A percentile compares a stretch with the other conserved stretches of the same genome.
Evolutionary conservation across 2,888 invertebrate genomes (phyloP).

Genomic region (Epsilonema sp.): DNA sequence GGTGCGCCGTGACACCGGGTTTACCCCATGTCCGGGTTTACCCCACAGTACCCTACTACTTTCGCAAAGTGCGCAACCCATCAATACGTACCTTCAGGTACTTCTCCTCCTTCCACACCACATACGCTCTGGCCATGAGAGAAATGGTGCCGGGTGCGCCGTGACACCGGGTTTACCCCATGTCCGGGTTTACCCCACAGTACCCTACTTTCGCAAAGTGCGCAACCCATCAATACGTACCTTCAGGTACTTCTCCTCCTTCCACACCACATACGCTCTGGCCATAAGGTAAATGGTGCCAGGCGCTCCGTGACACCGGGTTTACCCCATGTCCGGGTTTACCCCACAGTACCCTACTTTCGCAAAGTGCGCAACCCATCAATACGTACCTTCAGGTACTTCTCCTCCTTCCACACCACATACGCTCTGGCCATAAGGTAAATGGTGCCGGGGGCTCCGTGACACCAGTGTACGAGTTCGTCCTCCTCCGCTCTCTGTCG

Average conservation of each 20-base stretch:
- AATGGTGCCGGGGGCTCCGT: constrained; percentile 53
- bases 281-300: constrained; percentile 55
- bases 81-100: constrained; percentile 45
- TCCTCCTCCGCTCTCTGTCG: constrained; percentile 39
- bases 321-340: no score
- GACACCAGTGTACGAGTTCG: constrained; percentile 70
- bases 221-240: no score
- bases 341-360: no score
- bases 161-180: constrained; percentile 84
- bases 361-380: no score
- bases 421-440: constrained; percentile 64
- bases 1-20: constrained; percentile 73
- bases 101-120: constrained; percentile 49
- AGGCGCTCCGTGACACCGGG: constrained; percentile 73
- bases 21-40: no score
- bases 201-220: no score
- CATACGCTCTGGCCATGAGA: constrained; percentile 56
- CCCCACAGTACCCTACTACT: no score
- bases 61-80: no score
- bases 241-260: constrained; percentile 49
- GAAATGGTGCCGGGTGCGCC: constrained; percentile 56
- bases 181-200: no score
- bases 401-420: constrained; percentile 48
- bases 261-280: constrained; percentile 52
- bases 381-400: constrained; percentile 44